Base-by-base conservation (phyloP, 2,113 vertebrate species). In the Grammomys dolichurus region DNA sequence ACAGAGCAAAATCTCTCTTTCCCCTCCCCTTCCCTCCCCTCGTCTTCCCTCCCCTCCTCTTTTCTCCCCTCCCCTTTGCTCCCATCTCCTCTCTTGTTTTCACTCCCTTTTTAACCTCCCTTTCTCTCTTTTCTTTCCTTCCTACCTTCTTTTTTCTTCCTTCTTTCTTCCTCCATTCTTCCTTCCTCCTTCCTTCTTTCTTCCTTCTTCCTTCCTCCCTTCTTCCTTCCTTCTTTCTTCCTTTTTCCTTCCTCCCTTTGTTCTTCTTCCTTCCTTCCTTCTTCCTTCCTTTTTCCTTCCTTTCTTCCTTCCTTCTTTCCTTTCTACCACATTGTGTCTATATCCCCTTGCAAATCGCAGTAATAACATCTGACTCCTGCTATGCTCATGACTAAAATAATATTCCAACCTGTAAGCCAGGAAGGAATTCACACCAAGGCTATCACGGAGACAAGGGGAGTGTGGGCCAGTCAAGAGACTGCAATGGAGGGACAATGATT, bases 361-460 rank as follows among this genome's bases (percentile, higher is more conserved):
- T 48, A 84, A 51, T 85, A 73, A n/a, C 48, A 85, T 36, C 33
- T 85, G 46, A 31, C 40, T 89, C 16, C 80, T 67, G 9, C 82
- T 76, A 20, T 60, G 65, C 13, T 92, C 48, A 60, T 86, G 48
- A 60, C 67, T 93, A 88, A 94, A 95, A 58, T 72, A 13, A 43
- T 81, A n/a, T 72, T 76, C 82, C 63, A 63, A 7, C 46, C 76
- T 67, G 6, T 26, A 86, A 63, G 63, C 43, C 54, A 33, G n/a
- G 9, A n/a, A n/a, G 24, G 3, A n/a, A 48, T 69, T 69, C 54
- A 12, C 51, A n/a, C 75, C 7, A n/a, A 14, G 67, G 40, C 87
- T 75, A 10, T 2, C 16, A 46, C 36, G 8, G 48, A n/a, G 65
- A 36, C 7, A 0, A 58, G 43, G n/a, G 43, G n/a, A 48, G 28